A percentile compares a stretch with the other conserved stretches of the same genome.
Conservation (phyloP, 2,113 vertebrate genomes). For the Gadus chalcogrammus region DNA sequence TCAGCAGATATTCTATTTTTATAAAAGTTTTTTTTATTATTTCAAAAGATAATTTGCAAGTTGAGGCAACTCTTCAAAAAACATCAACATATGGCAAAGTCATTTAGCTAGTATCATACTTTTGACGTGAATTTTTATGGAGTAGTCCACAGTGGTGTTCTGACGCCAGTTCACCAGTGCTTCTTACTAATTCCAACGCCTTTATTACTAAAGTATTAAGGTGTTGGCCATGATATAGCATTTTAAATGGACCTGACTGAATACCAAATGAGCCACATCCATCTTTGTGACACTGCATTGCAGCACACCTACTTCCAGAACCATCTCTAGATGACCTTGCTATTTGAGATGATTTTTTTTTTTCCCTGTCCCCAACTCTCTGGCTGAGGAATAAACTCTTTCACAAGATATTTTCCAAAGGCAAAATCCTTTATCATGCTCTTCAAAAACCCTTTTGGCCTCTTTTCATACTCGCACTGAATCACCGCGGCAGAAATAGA, state of each 20-base stretch:
- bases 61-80: too few species aligned
- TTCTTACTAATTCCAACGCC: slow-evolving; percentile 60
- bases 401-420: slow-evolving; percentile 34
- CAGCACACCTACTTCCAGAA: slow-evolving; percentile 60
- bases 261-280: slow-evolving; percentile 72
- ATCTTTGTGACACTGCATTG: slow-evolving; percentile 68
- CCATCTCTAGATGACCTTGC: slow-evolving; percentile 66
- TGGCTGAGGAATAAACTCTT: slow-evolving; percentile 37
- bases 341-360: slow-evolving; percentile 53
- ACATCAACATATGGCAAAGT: too few species aligned
- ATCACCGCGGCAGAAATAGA: too few species aligned
- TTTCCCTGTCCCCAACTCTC: slow-evolving; percentile 37
- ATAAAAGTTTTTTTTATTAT: too few species aligned
- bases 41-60: too few species aligned
- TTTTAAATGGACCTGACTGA: slow-evolving; percentile 71
- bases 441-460: not conserved
- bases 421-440: slow-evolving; percentile 4
- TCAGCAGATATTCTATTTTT: too few species aligned
- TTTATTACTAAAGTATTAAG: slow-evolving; percentile 60
- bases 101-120: too few species aligned
- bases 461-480: too few species aligned
- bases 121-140: slow-evolving; percentile 11
- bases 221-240: slow-evolving; percentile 62
- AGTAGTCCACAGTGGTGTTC: slow-evolving; percentile 39
- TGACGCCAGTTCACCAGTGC: slow-evolving; percentile 48